Conservation (phyloP, 2,888 invertebrate genomes). For the Prenolepis imparis region DNA sequence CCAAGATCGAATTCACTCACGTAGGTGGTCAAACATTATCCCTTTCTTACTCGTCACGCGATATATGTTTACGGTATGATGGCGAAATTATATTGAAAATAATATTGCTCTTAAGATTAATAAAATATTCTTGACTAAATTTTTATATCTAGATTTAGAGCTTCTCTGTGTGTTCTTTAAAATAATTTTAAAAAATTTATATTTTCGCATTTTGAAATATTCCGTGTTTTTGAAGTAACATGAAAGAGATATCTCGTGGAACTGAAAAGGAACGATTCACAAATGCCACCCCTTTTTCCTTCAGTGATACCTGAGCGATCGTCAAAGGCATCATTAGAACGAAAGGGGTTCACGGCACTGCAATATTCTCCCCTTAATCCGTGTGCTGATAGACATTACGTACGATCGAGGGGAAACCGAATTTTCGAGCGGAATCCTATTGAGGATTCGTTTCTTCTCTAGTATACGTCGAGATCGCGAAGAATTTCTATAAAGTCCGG, state of each 20-base stretch:
- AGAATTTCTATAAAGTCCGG: constrained; percentile 2
- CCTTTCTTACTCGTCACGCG: background rate
- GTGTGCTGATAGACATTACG: constrained; percentile 59
- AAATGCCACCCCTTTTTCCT: constrained; percentile 38
- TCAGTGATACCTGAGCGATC: constrained; percentile 55
- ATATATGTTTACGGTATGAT: background rate
- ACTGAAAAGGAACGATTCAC: constrained; percentile 35
- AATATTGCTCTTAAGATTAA: constrained; percentile 14
- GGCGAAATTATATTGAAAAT: constrained; percentile 8
- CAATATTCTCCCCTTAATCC: constrained; percentile 64
- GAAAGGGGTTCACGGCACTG: constrained; percentile 56
- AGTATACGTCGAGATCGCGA: constrained; percentile 21
- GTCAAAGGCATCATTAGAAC: constrained; percentile 58
- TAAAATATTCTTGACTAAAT: constrained; percentile 16
- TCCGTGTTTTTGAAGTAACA: background rate
- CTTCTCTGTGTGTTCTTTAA: background rate
- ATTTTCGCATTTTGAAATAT: background rate
- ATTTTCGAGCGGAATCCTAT: constrained; percentile 51
- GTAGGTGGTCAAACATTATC: constrained; percentile 11
- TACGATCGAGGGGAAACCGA: constrained; percentile 60
- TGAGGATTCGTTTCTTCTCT: background rate
- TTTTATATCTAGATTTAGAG: background rate
- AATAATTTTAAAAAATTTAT: constrained; percentile 1
- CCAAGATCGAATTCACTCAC: constrained; percentile 16
- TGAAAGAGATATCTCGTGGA: constrained; percentile 21